These are phyloP conservation scores for Corythoichthys intestinalis DNA, from an alignment of 2,113 vertebrate genomes.

Conservation along the genomic window DNA sequence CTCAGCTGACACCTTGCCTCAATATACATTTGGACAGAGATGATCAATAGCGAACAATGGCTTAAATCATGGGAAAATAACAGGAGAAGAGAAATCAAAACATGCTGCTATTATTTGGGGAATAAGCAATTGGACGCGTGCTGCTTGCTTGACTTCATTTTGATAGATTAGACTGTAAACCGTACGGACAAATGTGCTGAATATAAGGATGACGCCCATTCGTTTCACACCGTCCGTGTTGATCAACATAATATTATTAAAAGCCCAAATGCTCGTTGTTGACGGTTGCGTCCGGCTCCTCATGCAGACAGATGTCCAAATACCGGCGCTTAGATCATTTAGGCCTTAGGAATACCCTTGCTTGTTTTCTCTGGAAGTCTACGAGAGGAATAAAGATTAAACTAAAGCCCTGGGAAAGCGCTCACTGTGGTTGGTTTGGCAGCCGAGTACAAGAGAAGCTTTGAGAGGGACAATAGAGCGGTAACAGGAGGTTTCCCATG, in stretches of 20 bases:
- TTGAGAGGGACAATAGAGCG: slow-evolving; percentile 54
- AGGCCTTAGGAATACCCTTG: slow-evolving; percentile 35
- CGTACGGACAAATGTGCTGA: slow-evolving; percentile 48
- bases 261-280: slow-evolving; percentile 10
- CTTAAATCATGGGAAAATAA: slow-evolving; percentile 5
- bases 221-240: slow-evolving; percentile 34
- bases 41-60: slow-evolving; percentile 17
- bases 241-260: slow-evolving; percentile 33
- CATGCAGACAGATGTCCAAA: slow-evolving; percentile 63
- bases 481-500: slow-evolving; percentile 60
- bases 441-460: slow-evolving; percentile 64
- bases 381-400: slow-evolving; percentile 55
- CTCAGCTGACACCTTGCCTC: slow-evolving; percentile 53
- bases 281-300: slow-evolving; percentile 21
- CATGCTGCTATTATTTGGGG: neutral
- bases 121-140: slow-evolving; percentile 25
- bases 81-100: neutral
- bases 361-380: slow-evolving; percentile 63
- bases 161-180: slow-evolving; percentile 41
- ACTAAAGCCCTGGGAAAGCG: slow-evolving; percentile 53
- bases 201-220: slow-evolving; percentile 42
- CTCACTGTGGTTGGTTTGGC: slow-evolving; percentile 55
- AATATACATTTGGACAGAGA: slow-evolving; percentile 42
- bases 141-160: slow-evolving; percentile 51
- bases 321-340: slow-evolving; percentile 44